Base-by-base conservation (phyloP, 2,888 invertebrate genomes). In the Drosophila barbarae region DNA sequence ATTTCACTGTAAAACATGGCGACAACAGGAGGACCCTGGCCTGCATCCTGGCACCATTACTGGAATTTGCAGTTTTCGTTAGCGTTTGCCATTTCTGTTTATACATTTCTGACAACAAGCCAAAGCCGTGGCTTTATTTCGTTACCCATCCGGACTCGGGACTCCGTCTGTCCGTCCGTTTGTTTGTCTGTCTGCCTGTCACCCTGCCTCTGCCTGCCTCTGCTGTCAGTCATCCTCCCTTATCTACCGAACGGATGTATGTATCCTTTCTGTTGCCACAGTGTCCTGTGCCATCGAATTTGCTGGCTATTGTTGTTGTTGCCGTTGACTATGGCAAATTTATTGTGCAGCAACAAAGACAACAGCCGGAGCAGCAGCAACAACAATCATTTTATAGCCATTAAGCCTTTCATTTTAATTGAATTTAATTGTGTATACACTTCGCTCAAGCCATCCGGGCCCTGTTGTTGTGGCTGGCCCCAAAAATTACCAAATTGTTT, bases 361-460 rank as follows among this genome's bases (percentile, higher is more conserved):
- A 58, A 12, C 34, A 32, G 59, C 42, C 54, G 15, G 30, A 36
- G 44, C 41, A 50, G 28, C 21, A 13, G 41, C 23, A 68, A 69
- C 44, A 68, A 53, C 66, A 64, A 66, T 66, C 49, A 74, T 74
- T 78, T 85, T 76, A 71, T 70, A 56, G 70, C 74, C 76, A 81
- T 81, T 74, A 84, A 77, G 80, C 71, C 54, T 74, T 80, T 72
- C 76, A 69, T 68, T 81, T 80, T 78, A 84, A 81, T 81, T 81
- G 81, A 84, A 85, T 81, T 84, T 81, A 85, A 81, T 84, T 81
- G 85, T 77, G 65, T 73, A 73, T 55, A 59, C 69, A 73, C 68
- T 66, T 69, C 65, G 64, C 60, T 71, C 58, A 51, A 65, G 69
- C 46, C 42, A 49, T 54, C 60, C 59, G 59, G 30, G 32, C 35